Conservation (phyloP, 1,140 invertebrate species). For the Euura saliciscinereae region DNA sequence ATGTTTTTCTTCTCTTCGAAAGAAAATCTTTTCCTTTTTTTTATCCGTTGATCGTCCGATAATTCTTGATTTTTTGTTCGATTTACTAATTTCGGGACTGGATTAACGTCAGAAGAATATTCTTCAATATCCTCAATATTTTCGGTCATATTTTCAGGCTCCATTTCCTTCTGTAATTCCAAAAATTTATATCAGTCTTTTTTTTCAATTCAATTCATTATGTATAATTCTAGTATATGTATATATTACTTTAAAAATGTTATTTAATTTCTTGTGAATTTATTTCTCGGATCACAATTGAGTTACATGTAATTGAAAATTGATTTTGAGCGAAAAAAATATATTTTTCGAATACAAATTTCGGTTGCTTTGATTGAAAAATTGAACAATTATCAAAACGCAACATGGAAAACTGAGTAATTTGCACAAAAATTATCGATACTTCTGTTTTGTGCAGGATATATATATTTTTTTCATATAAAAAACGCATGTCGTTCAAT, state of each 20-base stretch:
- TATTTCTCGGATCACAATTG: background rate
- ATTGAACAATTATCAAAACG: no score
- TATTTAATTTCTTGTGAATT: background rate
- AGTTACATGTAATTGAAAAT: background rate
- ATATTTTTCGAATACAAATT: no score
- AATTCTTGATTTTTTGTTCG: background rate
- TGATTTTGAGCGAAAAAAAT: background rate
- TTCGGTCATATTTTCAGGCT: background rate
- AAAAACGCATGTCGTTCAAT: background rate
- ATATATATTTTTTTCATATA: background rate
- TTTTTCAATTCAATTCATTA: background rate
- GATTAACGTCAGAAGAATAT: background rate
- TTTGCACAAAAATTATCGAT: background rate
- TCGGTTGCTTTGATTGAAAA: no score
- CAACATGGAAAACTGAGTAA: background rate
- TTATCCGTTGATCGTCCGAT: background rate
- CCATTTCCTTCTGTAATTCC: background rate
- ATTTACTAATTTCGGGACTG: background rate
- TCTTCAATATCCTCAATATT: background rate
- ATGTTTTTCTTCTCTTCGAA: slow-evolving; percentile 1
- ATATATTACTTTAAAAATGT: background rate
- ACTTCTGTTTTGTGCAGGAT: background rate
- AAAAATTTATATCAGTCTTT: background rate
- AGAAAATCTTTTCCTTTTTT: background rate
- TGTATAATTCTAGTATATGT: background rate